These are phyloP conservation scores for Ephydatia muelleri DNA, from an alignment of 37 sponge, comb jelly and placozoan genomes.

Conservation along the genomic window DNA sequence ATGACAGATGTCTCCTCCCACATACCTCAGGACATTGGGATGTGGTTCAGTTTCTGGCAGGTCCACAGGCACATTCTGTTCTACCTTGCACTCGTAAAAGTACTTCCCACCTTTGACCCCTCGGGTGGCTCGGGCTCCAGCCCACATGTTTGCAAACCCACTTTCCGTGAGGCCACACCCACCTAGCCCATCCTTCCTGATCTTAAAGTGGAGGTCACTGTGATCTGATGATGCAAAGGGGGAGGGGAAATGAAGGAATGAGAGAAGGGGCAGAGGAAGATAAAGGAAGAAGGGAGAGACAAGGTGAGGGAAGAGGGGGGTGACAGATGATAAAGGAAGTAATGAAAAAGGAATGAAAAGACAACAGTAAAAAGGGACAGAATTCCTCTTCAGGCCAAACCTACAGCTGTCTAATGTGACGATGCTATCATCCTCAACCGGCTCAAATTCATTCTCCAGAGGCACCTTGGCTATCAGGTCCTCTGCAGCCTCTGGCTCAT, in stretches of 20 bases:
- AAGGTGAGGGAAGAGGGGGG: too few species aligned
- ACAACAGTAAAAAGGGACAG: not conserved
- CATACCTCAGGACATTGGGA: conserved; percentile 57
- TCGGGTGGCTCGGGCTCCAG: conserved; percentile 71
- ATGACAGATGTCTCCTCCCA: not conserved
- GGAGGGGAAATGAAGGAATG: not conserved
- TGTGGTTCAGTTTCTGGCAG: conserved; percentile 44
- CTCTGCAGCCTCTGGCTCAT: conserved; percentile 17
- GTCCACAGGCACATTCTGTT: conserved; percentile 30
- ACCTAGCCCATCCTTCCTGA: conserved; percentile 70
- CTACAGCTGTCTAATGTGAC: conserved; percentile 71
- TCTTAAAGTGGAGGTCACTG: conserved; percentile 81
- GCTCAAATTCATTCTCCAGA: conserved; percentile 24
- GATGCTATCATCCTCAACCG: conserved; percentile 48
- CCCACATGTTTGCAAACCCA: conserved; percentile 81
- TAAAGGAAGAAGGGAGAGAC: not conserved
- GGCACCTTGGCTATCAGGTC: conserved; percentile 24
- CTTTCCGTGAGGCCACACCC: conserved; percentile 57
- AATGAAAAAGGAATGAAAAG: too few species aligned
- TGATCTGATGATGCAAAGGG: conserved; percentile 45
- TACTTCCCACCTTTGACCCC: conserved; percentile 81
- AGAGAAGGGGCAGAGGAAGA: not conserved
- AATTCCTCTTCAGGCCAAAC: not conserved
- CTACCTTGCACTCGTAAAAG: conserved; percentile 70
- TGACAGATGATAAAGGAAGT: too few species aligned